Evolutionary conservation across 2,113 vertebrate species (phyloP).

Genomic region (Hemichromis elongatus): DNA sequence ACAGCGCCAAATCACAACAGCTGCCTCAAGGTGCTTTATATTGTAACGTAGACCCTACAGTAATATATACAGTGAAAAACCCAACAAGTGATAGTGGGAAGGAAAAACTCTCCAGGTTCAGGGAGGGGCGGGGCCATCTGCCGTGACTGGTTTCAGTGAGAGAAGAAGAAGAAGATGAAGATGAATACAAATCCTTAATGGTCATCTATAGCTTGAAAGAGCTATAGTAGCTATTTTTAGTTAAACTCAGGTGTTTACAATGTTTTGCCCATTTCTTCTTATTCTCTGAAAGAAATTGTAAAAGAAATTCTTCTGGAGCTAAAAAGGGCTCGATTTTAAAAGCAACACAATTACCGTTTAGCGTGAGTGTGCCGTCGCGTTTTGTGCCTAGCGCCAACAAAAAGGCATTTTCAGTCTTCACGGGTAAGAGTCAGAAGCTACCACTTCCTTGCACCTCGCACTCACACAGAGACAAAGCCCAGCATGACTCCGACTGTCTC

Average conservation of each 20-base stretch:
- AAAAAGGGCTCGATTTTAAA: neutral
- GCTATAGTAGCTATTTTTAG: neutral
- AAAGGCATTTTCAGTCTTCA: constrained; percentile 6
- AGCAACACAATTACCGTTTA: neutral
- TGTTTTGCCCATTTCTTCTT: neutral
- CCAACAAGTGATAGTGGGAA: neutral
- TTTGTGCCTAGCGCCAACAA: neutral
- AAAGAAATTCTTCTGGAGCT: no score
- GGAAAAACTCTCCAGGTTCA: neutral
- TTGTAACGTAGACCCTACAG: accelerated
- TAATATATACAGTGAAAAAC: accelerated
- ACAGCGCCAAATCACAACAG: neutral
- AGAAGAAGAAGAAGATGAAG: neutral
- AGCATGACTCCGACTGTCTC: constrained; percentile 38
- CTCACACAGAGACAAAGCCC: constrained; percentile 30
- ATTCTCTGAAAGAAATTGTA: neutral
- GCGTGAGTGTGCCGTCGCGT: neutral
- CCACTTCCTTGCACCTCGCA: neutral
- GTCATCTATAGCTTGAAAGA: neutral
- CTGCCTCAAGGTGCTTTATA: accelerated
- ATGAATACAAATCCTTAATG: neutral
- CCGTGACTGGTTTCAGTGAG: neutral
- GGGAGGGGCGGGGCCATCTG: neutral
- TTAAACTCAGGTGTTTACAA: neutral
- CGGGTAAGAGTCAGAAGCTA: constrained; percentile 32